Evolutionary conservation across 2,113 vertebrate genomes (phyloP).

Genomic region (Psittacus erithacus): DNA sequence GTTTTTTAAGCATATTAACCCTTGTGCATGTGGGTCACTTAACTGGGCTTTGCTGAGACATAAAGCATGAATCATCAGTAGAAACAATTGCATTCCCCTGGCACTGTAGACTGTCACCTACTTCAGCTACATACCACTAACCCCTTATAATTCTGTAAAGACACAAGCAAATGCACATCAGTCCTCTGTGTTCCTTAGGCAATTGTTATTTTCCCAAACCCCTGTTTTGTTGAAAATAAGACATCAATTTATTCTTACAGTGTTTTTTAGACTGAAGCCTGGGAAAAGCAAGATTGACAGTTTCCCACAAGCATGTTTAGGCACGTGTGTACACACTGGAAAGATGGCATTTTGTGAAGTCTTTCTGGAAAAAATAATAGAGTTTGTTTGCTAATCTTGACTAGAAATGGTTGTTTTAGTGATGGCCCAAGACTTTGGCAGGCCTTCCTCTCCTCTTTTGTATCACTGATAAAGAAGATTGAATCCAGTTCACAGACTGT

Average conservation of each 20-base stretch:
- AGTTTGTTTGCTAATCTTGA: not conserved
- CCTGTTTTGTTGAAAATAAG: not conserved
- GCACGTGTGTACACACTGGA: not conserved
- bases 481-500: not conserved
- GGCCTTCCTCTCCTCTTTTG: not conserved
- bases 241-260: not conserved
- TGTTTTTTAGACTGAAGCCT: not conserved
- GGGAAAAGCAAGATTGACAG: not conserved
- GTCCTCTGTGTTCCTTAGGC: not conserved
- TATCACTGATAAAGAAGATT: not conserved
- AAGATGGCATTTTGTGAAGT: not conserved
- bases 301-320: not conserved
- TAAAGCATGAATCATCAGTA: not conserved
- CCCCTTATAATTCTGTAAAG: not conserved
- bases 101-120: not conserved
- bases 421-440: not conserved
- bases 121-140: not conserved
- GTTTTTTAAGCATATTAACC: not conserved
- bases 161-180: not conserved
- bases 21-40: not conserved
- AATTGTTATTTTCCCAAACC: not conserved
- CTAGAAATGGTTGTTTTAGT: not conserved
- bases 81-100: not conserved
- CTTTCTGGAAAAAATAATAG: not conserved
- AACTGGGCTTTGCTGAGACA: not conserved